Conservation (phyloP, 2,113 vertebrate species). For the Clarias magur region DNA sequence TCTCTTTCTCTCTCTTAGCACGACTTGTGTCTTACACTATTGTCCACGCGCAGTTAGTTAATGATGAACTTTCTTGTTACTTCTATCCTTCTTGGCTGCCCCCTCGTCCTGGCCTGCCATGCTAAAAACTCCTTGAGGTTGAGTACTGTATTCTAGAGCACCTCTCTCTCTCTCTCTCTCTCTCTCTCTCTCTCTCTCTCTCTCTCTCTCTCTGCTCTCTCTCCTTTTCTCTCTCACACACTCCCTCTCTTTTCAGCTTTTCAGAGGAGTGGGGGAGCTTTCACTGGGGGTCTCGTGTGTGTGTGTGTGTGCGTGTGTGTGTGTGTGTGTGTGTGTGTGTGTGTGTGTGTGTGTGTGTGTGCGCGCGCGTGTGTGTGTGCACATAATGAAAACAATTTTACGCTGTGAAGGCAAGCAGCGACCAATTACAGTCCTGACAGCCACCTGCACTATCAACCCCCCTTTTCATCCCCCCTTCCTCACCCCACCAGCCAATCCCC, state of each 20-base stretch:
- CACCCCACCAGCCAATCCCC: conserved; percentile 61
- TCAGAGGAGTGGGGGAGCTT: conserved; percentile 25
- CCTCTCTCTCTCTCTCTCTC: conserved; percentile 72
- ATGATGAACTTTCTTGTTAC: conserved; percentile 90
- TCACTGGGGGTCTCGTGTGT: conserved; percentile 91
- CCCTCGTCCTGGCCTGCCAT: background rate
- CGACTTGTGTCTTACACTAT: conserved; percentile 73
- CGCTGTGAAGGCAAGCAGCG: conserved; percentile 94
- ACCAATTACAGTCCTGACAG: conserved; percentile 99
- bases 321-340: conserved; percentile 90
- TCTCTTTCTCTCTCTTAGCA: conserved; percentile 51
- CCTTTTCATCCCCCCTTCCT: conserved; percentile 38
- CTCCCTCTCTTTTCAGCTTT: conserved; percentile 12
- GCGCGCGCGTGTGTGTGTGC: conserved; percentile 95
- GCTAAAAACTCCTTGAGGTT: conserved; percentile 77
- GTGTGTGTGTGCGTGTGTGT: conserved; percentile 88
- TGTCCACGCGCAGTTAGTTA: conserved; percentile 85
- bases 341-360: conserved; percentile 94
- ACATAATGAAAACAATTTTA: conserved; percentile 99
- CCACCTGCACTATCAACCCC: conserved; percentile 93
- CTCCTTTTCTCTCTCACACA: conserved; percentile 79
- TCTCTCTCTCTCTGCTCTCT: conserved; percentile 68
- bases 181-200: conserved; percentile 82
- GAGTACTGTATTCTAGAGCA: conserved; percentile 70
- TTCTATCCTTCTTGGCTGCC: conserved; percentile 57